Base-by-base conservation (phyloP, 2,113 vertebrate species). In the Orthonyx spaldingii region DNA sequence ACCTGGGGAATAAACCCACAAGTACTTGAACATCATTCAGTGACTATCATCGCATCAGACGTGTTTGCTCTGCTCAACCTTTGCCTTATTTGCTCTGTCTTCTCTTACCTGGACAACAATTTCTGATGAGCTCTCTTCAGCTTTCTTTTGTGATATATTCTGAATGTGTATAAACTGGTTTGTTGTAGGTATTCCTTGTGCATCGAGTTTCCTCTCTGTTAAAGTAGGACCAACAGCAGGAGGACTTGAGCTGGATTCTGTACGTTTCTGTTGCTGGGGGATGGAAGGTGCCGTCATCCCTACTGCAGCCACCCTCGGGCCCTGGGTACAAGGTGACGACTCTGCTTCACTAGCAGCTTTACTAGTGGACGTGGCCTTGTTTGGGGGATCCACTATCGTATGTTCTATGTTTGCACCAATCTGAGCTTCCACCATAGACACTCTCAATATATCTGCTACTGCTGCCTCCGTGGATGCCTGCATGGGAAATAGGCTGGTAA, bases 341-440 rank as follows among this genome's bases (percentile, higher is more conserved):
- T 97, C 97, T 82, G 97, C 94, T 96, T 97, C 97, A 69, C 97
- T 97, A 96, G 95, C 84, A 7, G 97, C 69, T 84, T 98, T 98
- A 76, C 98, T 98, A 84, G 98, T 97, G 63, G 98, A 94, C 69
- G 98, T 91, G 82, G 98, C 97, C 97, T 99, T 98, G 70, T 98
- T 98, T 95, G 98, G 99, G 37, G 99, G 98, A 76, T 99, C 99
- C 97, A 98, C 99, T 97, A 99, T 66, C 95, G 98, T 97, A 82
- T 98, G 98, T 96, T 99, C 99, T 11, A 97, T 91, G 92, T 98
- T 98, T 21, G 99, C 97, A 91, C 99, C 99, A 86, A 99, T 99
- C 97, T 99, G 99, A 50, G 99, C 99, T 98, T 99, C 99, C 98
- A 99, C 98, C 99, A 99, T 98, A 97, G 99, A 99, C 98, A 99